These are phyloP conservation scores for Heterotilapia buettikoferi DNA, from an alignment of 2,113 vertebrate genomes.

Conservation along the genomic window DNA sequence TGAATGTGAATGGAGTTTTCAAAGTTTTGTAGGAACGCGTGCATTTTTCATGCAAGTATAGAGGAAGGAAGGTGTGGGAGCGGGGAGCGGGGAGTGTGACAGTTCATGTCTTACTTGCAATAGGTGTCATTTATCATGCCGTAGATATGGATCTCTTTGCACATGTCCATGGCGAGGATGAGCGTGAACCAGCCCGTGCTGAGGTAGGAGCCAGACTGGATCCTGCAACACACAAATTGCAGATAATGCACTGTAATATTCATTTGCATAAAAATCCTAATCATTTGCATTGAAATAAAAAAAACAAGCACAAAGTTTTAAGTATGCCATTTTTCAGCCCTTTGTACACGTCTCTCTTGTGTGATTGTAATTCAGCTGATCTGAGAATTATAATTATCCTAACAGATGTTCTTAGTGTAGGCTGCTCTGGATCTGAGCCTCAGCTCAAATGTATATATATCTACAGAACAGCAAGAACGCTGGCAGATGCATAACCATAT, in stretches of 20 bases:
- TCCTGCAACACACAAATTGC: constrained; percentile 78
- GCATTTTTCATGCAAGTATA: not conserved
- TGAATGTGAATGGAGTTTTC: constrained; percentile 22
- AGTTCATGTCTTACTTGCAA: constrained; percentile 84
- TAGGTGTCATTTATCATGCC: constrained; percentile 99
- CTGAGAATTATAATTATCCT: not conserved
- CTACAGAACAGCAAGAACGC: not conserved
- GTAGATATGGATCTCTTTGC: constrained; percentile 92
- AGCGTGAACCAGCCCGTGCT: constrained; percentile 99
- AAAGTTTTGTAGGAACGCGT: not conserved
- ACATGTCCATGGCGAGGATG: constrained; percentile 98
- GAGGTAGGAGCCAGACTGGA: constrained; percentile 96
- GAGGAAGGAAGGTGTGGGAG: not conserved
- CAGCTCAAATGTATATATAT: not conserved
- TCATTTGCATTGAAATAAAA: not conserved
- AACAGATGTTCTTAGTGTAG: constrained; percentile 8
- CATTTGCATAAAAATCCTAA: not conserved
- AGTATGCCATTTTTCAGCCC: not conserved
- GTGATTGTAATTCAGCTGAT: not conserved
- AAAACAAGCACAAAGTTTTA: not conserved
- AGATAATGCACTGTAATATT: not conserved
- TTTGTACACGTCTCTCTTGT: not conserved
- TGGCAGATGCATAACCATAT: not conserved
- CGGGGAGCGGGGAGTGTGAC: not conserved
- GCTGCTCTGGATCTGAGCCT: not conserved